Evolutionary conservation across 2,888 invertebrate genomes (phyloP).

Genomic region (Schrankia costaestrigalis): DNA sequence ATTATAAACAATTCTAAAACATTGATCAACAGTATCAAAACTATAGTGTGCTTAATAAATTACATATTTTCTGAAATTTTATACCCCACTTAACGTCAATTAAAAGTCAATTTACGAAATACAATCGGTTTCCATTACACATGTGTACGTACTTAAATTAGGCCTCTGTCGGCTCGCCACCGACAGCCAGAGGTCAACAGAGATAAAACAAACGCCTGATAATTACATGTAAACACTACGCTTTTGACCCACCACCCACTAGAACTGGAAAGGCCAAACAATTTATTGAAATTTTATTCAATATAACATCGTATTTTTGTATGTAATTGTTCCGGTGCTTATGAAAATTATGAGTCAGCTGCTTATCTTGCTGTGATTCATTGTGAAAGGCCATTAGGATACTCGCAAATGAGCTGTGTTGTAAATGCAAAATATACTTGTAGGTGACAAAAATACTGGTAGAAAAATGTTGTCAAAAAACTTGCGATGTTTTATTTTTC

Average conservation of each 20-base stretch:
- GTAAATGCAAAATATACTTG: neutral
- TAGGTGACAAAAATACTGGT: neutral
- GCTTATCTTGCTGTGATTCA: slow-evolving; percentile 4
- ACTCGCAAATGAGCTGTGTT: neutral
- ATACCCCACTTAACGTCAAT: slow-evolving; percentile 17
- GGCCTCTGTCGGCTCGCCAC: slow-evolving; percentile 40
- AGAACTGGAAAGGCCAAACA: slow-evolving; percentile 26
- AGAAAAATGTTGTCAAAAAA: too few relatives aligned
- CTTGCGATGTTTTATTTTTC: too few relatives aligned
- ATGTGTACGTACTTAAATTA: slow-evolving; percentile 52
- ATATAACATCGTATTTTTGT: neutral
- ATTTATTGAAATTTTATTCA: neutral
- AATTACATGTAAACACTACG: slow-evolving; percentile 61
- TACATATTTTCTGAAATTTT: slow-evolving; percentile 5
- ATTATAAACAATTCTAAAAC: too few relatives aligned
- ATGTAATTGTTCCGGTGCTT: slow-evolving; percentile 1
- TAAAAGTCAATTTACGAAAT: slow-evolving; percentile 36
- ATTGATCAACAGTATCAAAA: too few relatives aligned
- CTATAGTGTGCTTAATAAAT: too few relatives aligned
- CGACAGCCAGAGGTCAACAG: slow-evolving; percentile 39
- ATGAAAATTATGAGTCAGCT: slow-evolving; percentile 2
- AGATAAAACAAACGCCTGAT: slow-evolving; percentile 56
- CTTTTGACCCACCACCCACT: slow-evolving; percentile 13
- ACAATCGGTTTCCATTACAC: slow-evolving; percentile 39
- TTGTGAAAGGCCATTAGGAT: slow-evolving; percentile 1